These are phyloP conservation scores for Megamerina dolium DNA, from an alignment of 2,888 invertebrate species.

Conservation along the genomic window DNA sequence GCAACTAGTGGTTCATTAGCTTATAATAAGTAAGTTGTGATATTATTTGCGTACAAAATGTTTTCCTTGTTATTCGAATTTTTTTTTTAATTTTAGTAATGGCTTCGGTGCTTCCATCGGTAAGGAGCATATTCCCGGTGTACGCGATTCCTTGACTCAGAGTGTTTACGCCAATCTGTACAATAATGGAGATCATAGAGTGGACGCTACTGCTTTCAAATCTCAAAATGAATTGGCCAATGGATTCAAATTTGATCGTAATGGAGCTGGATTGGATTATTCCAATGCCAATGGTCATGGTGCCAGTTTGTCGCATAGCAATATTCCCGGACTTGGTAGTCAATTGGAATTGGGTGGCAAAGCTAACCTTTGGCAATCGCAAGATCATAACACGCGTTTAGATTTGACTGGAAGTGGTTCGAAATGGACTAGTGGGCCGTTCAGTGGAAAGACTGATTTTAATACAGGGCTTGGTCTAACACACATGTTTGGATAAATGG, in stretches of 20 bases:
- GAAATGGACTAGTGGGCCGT: conserved; percentile 28
- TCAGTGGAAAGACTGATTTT: conserved; percentile 21
- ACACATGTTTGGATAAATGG: conserved; percentile 30
- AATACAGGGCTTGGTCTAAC: conserved; percentile 30
- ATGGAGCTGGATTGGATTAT: conserved; percentile 36
- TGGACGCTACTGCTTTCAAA: conserved; percentile 34
- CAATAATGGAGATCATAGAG: conserved; percentile 31
- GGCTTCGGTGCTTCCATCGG: conserved; percentile 19
- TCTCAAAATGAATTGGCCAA: conserved; percentile 37
- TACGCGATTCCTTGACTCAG: conserved; percentile 19
- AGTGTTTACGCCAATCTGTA: conserved; percentile 25
- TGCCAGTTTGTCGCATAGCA: conserved; percentile 29
- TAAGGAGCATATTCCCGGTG: conserved; percentile 22
- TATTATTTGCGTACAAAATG: neutral
- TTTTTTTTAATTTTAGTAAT: conserved; percentile 12
- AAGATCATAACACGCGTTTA: conserved; percentile 27
- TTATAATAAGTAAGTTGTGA: conserved; percentile 24
- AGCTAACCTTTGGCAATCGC: conserved; percentile 29
- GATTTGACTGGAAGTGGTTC: conserved; percentile 27
- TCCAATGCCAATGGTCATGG: conserved; percentile 34
- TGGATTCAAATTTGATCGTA: conserved; percentile 36
- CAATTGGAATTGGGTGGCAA: conserved; percentile 28
- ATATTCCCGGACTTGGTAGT: conserved; percentile 32
- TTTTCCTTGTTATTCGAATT: neutral
- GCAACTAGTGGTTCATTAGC: conserved; percentile 23